These are phyloP conservation scores for Typhlichthys subterraneus DNA, from an alignment of 2,797 vertebrate species.

Conservation along the genomic window DNA sequence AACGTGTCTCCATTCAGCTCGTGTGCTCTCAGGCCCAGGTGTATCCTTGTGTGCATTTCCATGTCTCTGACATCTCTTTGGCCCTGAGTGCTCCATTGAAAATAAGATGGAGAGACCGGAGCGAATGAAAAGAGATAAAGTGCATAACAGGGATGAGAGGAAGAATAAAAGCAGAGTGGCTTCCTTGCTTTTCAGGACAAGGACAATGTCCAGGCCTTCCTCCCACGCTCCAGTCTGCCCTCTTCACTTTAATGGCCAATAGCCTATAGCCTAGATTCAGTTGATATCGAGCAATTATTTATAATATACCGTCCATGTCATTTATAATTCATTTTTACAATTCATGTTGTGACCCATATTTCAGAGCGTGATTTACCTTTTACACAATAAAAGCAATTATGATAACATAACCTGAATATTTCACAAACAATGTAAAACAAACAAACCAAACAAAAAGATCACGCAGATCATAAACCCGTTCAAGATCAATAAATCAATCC, in stretches of 20 bases:
- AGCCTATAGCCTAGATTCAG: conserved; percentile 42
- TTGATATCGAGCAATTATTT: conserved; percentile 21
- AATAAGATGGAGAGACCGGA: conserved; percentile 67
- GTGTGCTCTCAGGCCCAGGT: conserved; percentile 74
- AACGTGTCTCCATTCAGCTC: conserved; percentile 75
- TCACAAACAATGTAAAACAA: too few species aligned
- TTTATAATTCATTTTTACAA: conserved; percentile 17
- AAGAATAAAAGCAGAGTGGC: conserved; percentile 74
- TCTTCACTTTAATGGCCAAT: conserved; percentile 54
- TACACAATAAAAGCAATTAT: not conserved
- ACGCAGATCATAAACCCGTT: too few species aligned
- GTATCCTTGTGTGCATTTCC: conserved; percentile 70
- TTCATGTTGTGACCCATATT: too few species aligned
- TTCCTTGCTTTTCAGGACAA: conserved; percentile 77
- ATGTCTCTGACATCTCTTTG: conserved; percentile 70
- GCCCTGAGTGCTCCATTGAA: conserved; percentile 76
- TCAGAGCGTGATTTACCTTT: not conserved
- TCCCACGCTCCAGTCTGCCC: conserved; percentile 74
- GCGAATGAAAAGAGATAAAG: conserved; percentile 76
- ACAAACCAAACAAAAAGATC: too few species aligned
- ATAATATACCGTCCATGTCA: conserved; percentile 43
- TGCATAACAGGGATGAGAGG: conserved; percentile 76
- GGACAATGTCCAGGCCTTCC: conserved; percentile 73
- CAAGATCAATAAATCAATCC: too few species aligned
- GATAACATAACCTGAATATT: too few species aligned